Evolutionary conservation across 2,888 invertebrate genomes (phyloP).

Genomic region (Gandaritis pyraliata): DNA sequence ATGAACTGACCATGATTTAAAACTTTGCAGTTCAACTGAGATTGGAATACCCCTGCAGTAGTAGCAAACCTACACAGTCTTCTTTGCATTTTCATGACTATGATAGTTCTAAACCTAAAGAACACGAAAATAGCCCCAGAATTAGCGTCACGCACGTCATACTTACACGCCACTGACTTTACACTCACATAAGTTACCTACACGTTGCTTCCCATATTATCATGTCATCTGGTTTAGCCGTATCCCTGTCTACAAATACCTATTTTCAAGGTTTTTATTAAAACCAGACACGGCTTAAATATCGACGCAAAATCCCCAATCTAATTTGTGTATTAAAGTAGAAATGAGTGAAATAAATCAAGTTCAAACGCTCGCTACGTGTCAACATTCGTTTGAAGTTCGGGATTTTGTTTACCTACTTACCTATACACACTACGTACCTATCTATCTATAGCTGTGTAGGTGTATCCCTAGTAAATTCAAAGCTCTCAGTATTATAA

Average conservation of each 20-base stretch:
- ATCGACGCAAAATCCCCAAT: conserved; percentile 9
- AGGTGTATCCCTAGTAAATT: background rate
- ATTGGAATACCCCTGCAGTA: too few relatives aligned
- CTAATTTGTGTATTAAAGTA: conserved; percentile 21
- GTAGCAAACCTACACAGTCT: too few relatives aligned
- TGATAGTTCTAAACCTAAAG: too few relatives aligned
- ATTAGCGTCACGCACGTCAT: too few relatives aligned
- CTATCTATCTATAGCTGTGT: conserved; percentile 4
- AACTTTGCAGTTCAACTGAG: too few relatives aligned
- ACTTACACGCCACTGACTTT: too few relatives aligned
- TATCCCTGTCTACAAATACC: background rate
- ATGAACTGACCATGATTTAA: too few relatives aligned
- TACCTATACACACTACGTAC: background rate
- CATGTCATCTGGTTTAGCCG: background rate
- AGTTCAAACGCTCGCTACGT: conserved; percentile 19
- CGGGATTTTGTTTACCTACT: conserved; percentile 16
- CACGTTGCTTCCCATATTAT: background rate
- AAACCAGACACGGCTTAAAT: conserved; percentile 8
- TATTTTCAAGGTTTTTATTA: conserved; percentile 2
- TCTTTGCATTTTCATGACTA: too few relatives aligned
- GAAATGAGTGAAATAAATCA: conserved; percentile 23
- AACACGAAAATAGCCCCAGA: too few relatives aligned
- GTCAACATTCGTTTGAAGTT: conserved; percentile 28
- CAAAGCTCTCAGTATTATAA: too few relatives aligned
- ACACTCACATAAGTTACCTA: background rate